Evolutionary conservation across 1,140 invertebrate species (phyloP).

Genomic region (Berghia stephanieae): DNA sequence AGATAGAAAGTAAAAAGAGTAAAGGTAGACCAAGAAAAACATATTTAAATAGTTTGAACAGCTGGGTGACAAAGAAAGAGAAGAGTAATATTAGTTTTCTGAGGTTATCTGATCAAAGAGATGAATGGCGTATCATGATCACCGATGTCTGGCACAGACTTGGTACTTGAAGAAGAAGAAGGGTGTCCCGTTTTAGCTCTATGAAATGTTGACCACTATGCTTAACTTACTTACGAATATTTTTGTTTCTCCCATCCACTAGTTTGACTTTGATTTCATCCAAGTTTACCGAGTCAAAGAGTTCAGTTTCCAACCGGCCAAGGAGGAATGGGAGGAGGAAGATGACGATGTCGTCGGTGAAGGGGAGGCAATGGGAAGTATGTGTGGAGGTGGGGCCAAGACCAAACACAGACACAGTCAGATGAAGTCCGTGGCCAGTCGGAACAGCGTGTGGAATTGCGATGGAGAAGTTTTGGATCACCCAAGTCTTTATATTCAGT

Average conservation of each 20-base stretch:
- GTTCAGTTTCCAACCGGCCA: constrained; percentile 75
- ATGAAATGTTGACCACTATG: not conserved
- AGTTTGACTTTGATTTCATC: constrained; percentile 82
- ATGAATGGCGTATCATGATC: no score
- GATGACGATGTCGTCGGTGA: constrained; percentile 40
- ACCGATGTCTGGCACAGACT: no score
- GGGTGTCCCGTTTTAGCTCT: not conserved
- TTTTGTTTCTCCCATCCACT: constrained; percentile 42
- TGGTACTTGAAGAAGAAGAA: no score
- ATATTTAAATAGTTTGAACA: no score
- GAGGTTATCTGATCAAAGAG: no score
- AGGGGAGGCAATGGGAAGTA: constrained; percentile 27
- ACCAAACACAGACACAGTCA: constrained; percentile 17
- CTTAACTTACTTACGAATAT: constrained; percentile 22
- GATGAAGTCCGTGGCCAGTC: constrained; percentile 4
- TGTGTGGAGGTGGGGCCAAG: constrained; percentile 30
- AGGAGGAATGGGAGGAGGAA: constrained; percentile 36
- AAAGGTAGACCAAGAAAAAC: no score
- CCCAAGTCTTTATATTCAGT: constrained; percentile 78
- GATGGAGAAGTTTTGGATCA: constrained; percentile 83
- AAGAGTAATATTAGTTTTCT: no score
- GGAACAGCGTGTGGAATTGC: constrained; percentile 80
- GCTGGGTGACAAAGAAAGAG: no score
- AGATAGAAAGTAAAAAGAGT: no score
- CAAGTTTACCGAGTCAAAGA: constrained; percentile 80